phyloP scores from a whole-genome alignment of 2,113 vertebrate species.

The Mastomys natalensis region DNA sequence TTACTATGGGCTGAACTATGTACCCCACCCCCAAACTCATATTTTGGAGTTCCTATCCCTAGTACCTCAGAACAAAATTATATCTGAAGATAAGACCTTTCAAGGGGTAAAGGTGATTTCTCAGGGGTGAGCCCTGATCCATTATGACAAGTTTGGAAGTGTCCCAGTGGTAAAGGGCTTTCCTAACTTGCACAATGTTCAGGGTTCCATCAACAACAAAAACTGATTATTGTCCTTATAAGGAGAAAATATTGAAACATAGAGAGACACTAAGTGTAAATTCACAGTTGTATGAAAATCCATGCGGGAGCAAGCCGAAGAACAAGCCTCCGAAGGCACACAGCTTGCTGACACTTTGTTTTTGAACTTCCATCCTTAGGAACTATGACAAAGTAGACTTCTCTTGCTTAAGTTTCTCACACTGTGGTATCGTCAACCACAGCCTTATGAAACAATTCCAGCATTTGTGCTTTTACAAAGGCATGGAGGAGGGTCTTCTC shows the following conservation, averaged over 20 bases:
- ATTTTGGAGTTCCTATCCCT: not conserved
- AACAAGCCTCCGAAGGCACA: not conserved
- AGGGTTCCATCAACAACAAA: not conserved
- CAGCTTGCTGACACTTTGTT: not conserved
- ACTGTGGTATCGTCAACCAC: not conserved
- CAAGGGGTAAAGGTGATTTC: not conserved
- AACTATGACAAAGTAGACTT: not conserved
- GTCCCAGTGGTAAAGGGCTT: not conserved
- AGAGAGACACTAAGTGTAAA: not conserved
- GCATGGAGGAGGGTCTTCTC: not conserved
- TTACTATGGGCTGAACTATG: not conserved
- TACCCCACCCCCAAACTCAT: not conserved
- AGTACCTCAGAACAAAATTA: not conserved
- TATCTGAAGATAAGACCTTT: not conserved
- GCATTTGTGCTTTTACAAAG: not conserved
- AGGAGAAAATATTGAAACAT: not conserved
- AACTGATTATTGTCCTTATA: not conserved
- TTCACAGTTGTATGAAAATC: not conserved
- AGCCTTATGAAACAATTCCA: not conserved
- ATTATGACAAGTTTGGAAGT: not conserved
- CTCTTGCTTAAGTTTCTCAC: not conserved
- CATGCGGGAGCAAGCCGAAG: not conserved
- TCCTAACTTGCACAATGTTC: not conserved
- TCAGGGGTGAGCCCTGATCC: not conserved
- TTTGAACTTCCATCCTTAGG: not conserved